phyloP scores from a whole-genome alignment of 2,888 invertebrate genomes.

The Sinopyrophorus schimmeli region DNA sequence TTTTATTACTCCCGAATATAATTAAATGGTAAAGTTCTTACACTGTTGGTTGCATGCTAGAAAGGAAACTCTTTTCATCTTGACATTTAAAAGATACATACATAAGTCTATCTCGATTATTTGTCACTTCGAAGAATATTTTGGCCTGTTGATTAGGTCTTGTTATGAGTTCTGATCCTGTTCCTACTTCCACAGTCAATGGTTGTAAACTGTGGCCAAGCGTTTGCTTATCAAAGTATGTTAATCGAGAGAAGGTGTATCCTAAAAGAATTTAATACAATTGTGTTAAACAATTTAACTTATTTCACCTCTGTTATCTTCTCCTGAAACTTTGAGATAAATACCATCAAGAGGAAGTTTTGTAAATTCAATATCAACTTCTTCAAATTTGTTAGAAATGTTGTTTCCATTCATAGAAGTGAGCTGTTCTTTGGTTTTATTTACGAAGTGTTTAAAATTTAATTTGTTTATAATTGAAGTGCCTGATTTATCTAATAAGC shows the following conservation, averaged over 20 bases:
- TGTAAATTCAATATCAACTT: constrained; percentile 39
- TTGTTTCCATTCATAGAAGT: neutral
- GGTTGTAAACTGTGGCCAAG: constrained; percentile 39
- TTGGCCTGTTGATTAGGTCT: constrained; percentile 48
- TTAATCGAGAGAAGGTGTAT: constrained; percentile 41
- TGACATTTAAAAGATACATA: constrained; percentile 64
- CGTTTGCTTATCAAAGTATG: constrained; percentile 38
- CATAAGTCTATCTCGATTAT: constrained; percentile 63
- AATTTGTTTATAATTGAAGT: constrained; percentile 19
- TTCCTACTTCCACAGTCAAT: constrained; percentile 54
- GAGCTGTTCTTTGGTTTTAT: constrained; percentile 2
- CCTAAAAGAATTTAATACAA: constrained; percentile 38
- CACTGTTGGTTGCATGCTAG: constrained; percentile 61
- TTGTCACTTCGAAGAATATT: constrained; percentile 74
- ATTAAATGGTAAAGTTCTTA: constrained; percentile 48
- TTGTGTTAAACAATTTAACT: neutral
- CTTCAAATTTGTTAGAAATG: constrained; percentile 15
- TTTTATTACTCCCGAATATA: too few relatives aligned
- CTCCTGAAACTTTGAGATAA: constrained; percentile 44
- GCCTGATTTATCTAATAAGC: constrained; percentile 33
- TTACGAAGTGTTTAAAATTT: too few relatives aligned
- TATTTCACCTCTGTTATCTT: constrained; percentile 43
- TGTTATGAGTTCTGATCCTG: constrained; percentile 56
- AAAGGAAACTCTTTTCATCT: constrained; percentile 63
- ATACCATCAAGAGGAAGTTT: constrained; percentile 37